Evolutionary conservation across 2,797 vertebrate species (phyloP).

Genomic region (Microcaecilia unicolor): DNA sequence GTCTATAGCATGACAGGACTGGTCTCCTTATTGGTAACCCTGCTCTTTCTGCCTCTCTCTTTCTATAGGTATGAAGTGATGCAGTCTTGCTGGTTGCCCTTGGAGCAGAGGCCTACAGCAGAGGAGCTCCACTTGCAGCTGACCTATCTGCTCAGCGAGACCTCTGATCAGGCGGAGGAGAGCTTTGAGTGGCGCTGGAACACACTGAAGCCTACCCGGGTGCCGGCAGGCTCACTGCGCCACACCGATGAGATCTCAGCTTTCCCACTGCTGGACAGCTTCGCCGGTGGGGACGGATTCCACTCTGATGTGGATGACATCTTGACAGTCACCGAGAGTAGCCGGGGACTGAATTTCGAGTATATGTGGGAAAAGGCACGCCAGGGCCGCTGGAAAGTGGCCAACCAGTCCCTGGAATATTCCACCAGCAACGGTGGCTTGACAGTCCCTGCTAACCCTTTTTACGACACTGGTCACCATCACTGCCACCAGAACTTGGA

Average conservation of each 20-base stretch:
- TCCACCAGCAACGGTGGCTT: conserved; percentile 36
- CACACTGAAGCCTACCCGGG: conserved; percentile 56
- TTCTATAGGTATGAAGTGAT: conserved; percentile 82
- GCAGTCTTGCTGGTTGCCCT: conserved; percentile 85
- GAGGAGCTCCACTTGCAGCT: conserved; percentile 84
- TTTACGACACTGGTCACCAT: conserved; percentile 37
- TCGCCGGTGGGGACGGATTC: conserved; percentile 22
- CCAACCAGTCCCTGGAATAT: conserved; percentile 52
- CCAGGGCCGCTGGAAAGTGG: conserved; percentile 67
- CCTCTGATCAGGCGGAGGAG: conserved; percentile 51
- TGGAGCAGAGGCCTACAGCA: conserved; percentile 75
- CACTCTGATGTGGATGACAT: conserved; percentile 79
- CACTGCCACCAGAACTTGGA: conserved; percentile 64
- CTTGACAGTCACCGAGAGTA: conserved; percentile 85
- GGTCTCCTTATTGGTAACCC: too few species aligned
- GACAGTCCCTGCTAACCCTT: conserved; percentile 63
- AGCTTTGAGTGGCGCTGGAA: conserved; percentile 84
- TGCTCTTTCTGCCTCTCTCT: background rate
- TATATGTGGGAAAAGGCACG: conserved; percentile 90
- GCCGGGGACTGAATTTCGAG: conserved; percentile 87
- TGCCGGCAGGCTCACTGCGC: conserved; percentile 43
- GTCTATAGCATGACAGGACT: too few species aligned
- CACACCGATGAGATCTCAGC: conserved; percentile 64
- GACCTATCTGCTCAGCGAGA: conserved; percentile 75
- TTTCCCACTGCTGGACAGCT: conserved; percentile 75